These are phyloP conservation scores for Poeciliopsis paucimaculata DNA, from an alignment of 2,797 vertebrate species.

Conservation along the genomic window DNA sequence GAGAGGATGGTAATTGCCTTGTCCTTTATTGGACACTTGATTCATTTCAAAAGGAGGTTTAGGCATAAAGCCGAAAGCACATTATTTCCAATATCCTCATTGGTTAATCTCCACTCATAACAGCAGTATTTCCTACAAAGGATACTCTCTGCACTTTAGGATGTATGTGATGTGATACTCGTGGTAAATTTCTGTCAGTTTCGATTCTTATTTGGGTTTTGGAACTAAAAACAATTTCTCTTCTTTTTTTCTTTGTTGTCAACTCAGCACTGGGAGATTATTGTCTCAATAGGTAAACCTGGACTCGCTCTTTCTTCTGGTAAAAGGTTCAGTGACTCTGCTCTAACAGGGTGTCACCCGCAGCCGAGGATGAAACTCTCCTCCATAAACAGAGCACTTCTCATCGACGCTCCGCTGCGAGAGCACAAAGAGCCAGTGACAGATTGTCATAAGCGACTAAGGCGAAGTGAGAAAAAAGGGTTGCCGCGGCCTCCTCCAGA, in stretches of 20 bases:
- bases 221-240: constrained; percentile 62
- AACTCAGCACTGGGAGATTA: constrained; percentile 65
- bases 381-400: constrained; percentile 62
- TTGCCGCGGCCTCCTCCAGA: constrained; percentile 63
- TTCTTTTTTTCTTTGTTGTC: constrained; percentile 62
- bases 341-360: constrained; percentile 59
- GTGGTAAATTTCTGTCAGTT: constrained; percentile 53
- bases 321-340: constrained; percentile 64
- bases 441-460: constrained; percentile 76
- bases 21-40: constrained; percentile 81
- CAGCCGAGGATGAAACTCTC: constrained; percentile 54
- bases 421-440: constrained; percentile 77
- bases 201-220: constrained; percentile 49
- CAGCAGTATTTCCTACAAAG: constrained; percentile 58
- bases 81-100: constrained; percentile 71
- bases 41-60: constrained; percentile 74
- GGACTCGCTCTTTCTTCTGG: constrained; percentile 48
- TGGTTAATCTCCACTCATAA: constrained; percentile 69
- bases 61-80: constrained; percentile 71
- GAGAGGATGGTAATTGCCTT: constrained; percentile 78
- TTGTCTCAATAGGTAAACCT: constrained; percentile 58
- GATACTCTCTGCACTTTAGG: constrained; percentile 35
- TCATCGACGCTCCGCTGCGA: constrained; percentile 56
- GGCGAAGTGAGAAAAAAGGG: constrained; percentile 62
- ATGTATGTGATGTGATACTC: constrained; percentile 51